phyloP scores from a whole-genome alignment of 2,113 vertebrate species.

The Amphiprion percula region DNA sequence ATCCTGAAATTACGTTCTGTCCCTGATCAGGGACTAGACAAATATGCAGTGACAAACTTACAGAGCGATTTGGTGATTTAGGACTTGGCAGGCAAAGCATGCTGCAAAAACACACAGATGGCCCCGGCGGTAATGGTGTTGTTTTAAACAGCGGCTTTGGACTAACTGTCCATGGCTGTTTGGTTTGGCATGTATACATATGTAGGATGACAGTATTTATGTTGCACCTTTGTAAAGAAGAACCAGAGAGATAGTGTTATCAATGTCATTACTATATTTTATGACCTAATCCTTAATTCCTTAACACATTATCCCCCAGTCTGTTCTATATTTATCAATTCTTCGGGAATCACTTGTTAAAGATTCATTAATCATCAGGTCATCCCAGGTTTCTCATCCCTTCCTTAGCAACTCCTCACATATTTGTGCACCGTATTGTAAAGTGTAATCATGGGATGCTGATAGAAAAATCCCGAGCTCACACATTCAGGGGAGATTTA shows the following conservation, averaged over 20 bases:
- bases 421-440: constrained; percentile 3
- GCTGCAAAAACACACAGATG: constrained; percentile 56
- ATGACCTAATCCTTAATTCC: too few relatives aligned
- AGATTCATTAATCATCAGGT: background rate
- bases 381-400: background rate
- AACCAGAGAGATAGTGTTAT: background rate
- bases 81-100: constrained; percentile 21
- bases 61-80: constrained; percentile 27
- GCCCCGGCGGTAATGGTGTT: constrained; percentile 20
- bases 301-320: too few relatives aligned
- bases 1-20: constrained; percentile 23
- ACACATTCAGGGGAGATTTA: constrained; percentile 41
- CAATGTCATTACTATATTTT: too few relatives aligned
- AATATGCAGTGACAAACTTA: constrained; percentile 40
- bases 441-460: constrained; percentile 9
- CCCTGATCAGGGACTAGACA: constrained; percentile 15
- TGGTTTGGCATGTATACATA: background rate
- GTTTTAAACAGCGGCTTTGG: constrained; percentile 19
- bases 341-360: background rate
- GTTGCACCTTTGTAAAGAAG: background rate
- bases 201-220: background rate
- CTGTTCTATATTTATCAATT: background rate
- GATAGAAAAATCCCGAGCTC: constrained; percentile 13
- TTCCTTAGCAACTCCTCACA: background rate
- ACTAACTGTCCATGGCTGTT: background rate